Conservation (phyloP, 2,797 vertebrate species). For the Cetoscarus ocellatus region DNA sequence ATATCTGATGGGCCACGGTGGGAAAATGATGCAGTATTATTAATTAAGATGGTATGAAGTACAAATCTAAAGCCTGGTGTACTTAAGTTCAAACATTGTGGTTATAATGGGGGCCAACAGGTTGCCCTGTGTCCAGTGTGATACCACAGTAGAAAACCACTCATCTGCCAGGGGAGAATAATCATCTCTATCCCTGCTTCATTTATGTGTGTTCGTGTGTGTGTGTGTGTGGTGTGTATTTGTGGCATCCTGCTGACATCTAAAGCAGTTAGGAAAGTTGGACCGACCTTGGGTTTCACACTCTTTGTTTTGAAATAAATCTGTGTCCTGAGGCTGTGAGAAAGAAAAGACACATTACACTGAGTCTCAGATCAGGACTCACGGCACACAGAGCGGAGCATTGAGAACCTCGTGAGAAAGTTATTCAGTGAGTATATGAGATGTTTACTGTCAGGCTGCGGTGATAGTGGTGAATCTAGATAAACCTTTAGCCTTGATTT, state of each 20-base stretch:
- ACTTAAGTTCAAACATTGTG: too few species aligned
- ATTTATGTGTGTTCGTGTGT: neutral
- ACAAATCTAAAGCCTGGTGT: too few species aligned
- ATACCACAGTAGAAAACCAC: too few species aligned
- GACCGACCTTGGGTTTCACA: conserved; percentile 26
- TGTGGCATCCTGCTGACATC: conserved; percentile 9
- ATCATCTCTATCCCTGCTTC: conserved; percentile 9
- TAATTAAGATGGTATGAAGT: too few species aligned
- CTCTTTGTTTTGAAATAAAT: conserved; percentile 12
- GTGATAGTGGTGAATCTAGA: neutral
- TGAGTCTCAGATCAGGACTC: conserved; percentile 11
- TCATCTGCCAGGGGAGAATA: conserved; percentile 11
- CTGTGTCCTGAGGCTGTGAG: conserved; percentile 12
- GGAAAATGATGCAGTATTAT: too few species aligned
- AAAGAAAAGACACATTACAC: neutral
- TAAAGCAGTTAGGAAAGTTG: conserved; percentile 11
- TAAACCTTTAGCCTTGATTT: neutral
- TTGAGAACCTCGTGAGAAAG: conserved; percentile 8
- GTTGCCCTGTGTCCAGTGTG: too few species aligned
- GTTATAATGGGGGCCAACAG: too few species aligned
- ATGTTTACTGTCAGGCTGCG: neutral
- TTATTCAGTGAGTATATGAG: neutral
- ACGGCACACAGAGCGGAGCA: neutral
- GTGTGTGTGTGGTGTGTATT: neutral
- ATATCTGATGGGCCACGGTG: too few species aligned